Conservation (phyloP, 2,797 vertebrate species). For the Melanotaenia pygmaea region DNA sequence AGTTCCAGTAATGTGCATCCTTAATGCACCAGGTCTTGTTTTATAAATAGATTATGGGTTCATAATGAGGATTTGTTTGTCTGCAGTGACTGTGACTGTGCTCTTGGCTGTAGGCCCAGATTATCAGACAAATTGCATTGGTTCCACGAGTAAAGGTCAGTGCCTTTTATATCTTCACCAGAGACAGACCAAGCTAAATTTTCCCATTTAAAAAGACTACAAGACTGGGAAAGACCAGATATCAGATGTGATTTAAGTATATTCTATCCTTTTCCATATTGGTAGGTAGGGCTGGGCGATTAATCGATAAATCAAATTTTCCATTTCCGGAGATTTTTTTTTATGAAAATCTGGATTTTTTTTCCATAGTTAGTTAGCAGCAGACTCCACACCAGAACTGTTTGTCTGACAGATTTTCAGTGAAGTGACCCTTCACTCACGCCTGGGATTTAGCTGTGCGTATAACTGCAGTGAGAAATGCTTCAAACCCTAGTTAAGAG, state of each 20-base stretch:
- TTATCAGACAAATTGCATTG: slow-evolving; percentile 56
- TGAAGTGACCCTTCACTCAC: no score
- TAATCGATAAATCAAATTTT: no score
- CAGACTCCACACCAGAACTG: no score
- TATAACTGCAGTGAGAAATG: no score
- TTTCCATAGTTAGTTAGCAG: no score
- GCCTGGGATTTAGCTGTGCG: no score
- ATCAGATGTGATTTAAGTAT: not conserved
- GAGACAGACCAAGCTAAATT: slow-evolving; percentile 4
- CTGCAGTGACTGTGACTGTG: slow-evolving; percentile 15
- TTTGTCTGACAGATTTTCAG: no score
- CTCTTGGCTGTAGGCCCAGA: slow-evolving; percentile 56
- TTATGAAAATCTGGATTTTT: no score
- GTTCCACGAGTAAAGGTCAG: slow-evolving; percentile 53
- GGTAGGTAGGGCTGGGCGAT: no score
- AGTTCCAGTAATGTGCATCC: not conserved
- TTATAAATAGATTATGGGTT: slow-evolving; percentile 60
- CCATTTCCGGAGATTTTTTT: no score
- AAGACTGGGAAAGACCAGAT: not conserved
- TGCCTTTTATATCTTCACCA: slow-evolving; percentile 35
- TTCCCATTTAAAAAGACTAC: not conserved
- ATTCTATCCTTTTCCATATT: not conserved
- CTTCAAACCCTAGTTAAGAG: no score
- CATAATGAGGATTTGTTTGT: slow-evolving; percentile 47
- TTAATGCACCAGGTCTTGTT: slow-evolving; percentile 17